Percentiles rank a stretch among this genome's conserved stretches.
Conservation (phyloP, 1,140 invertebrate species). For the Aphelenchoides fujianensis region DNA sequence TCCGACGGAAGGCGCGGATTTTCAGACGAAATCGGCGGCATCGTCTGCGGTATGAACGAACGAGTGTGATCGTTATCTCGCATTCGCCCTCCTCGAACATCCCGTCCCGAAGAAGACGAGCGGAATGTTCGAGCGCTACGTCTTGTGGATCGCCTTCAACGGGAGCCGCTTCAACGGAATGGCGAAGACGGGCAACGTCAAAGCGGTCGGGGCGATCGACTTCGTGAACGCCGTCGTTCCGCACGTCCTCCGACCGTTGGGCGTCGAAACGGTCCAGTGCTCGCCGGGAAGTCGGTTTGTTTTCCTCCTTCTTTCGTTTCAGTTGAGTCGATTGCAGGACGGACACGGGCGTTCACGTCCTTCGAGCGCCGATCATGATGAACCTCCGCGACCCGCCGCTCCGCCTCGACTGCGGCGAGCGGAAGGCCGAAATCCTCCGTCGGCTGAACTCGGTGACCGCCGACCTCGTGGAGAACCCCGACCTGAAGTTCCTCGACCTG, state of each 20-base stretch:
- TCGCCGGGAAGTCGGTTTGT: constrained; percentile 38
- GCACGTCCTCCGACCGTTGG: background rate
- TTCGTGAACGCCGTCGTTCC: constrained; percentile 22
- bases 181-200: constrained; percentile 35
- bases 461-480: background rate
- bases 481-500: constrained; percentile 30
- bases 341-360: constrained; percentile 44
- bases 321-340: too few species aligned
- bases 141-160: constrained; percentile 44
- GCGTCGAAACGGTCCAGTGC: background rate
- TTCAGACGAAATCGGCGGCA: too few species aligned
- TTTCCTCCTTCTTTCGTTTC: background rate
- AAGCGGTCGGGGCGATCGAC: constrained; percentile 33
- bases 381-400: constrained; percentile 23
- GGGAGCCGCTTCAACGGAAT: constrained; percentile 42
- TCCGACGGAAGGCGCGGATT: background rate
- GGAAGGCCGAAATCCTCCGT: background rate
- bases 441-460: background rate
- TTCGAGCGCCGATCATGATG: constrained; percentile 34
- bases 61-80: too few species aligned
- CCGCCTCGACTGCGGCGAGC: background rate
- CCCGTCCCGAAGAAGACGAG: background rate
- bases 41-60: too few species aligned
- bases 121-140: constrained; percentile 16
- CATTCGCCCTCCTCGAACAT: constrained; percentile 25